Evolutionary conservation across 2,113 vertebrate species (phyloP).

Genomic region (Eulemur macaco): DNA sequence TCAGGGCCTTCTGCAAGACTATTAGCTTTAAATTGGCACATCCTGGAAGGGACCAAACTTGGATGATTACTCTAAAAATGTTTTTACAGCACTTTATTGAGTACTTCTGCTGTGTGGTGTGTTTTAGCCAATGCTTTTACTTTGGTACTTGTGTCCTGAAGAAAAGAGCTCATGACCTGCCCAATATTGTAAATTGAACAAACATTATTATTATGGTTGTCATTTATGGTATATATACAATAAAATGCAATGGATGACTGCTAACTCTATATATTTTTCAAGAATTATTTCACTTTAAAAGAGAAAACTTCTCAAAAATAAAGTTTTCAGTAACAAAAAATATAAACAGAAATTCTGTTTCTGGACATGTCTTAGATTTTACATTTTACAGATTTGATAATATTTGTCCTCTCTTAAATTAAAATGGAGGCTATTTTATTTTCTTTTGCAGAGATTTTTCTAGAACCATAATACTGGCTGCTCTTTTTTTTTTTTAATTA

Average conservation of each 20-base stretch:
- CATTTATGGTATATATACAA: background rate
- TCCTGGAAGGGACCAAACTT: slow-evolving; percentile 2
- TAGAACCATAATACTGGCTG: background rate
- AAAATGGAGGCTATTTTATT: background rate
- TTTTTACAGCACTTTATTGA: background rate
- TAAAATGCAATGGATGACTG: background rate
- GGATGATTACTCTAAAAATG: slow-evolving; percentile 5
- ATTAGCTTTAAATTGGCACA: background rate
- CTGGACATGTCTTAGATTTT: background rate
- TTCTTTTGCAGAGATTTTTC: slow-evolving; percentile 10
- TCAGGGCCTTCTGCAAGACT: background rate
- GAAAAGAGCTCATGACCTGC: background rate
- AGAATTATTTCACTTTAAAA: slow-evolving; percentile 27
- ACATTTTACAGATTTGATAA: background rate
- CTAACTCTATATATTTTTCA: background rate
- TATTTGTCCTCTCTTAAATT: slow-evolving; percentile 14
- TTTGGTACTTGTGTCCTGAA: background rate
- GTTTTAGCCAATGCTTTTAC: background rate
- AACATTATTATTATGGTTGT: background rate
- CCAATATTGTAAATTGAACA: background rate
- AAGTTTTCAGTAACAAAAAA: slow-evolving; percentile 10
- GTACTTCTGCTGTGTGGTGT: background rate
- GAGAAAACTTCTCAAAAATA: slow-evolving; percentile 13
- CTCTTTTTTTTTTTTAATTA: background rate
- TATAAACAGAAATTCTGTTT: background rate